Evolutionary conservation across 2,113 vertebrate species (phyloP).

Genomic region (Carassius carassius): DNA sequence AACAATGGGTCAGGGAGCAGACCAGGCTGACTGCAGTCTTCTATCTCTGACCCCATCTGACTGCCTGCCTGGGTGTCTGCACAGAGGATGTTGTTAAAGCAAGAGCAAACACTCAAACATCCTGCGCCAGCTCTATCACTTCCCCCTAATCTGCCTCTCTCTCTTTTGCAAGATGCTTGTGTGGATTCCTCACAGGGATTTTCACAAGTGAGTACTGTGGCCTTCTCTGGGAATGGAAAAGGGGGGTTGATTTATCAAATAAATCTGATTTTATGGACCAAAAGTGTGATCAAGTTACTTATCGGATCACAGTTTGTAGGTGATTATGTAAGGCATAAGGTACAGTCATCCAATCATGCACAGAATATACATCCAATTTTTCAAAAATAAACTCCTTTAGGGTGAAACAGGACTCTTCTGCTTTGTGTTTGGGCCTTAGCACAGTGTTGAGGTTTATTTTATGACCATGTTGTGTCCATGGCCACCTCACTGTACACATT

Average conservation of each 20-base stretch:
- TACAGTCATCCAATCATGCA: background rate
- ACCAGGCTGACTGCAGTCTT: slow-evolving; percentile 64
- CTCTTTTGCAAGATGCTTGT: slow-evolving; percentile 8
- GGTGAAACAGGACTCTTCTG: background rate
- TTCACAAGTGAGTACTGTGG: background rate
- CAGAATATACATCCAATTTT: background rate
- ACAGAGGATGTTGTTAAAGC: slow-evolving; percentile 80
- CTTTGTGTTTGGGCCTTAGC: background rate
- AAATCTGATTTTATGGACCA: background rate
- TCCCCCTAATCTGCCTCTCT: slow-evolving; percentile 4
- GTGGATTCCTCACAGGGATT: background rate
- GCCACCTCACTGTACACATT: background rate
- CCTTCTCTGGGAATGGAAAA: background rate
- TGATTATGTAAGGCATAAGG: background rate
- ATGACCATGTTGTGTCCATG: background rate
- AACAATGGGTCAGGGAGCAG: slow-evolving; percentile 69
- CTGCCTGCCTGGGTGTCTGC: slow-evolving; percentile 68
- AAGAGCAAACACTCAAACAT: slow-evolving; percentile 80
- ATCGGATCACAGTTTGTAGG: background rate
- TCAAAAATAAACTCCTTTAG: background rate
- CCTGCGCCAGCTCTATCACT: slow-evolving; percentile 68
- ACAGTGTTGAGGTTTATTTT: background rate
- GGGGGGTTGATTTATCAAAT: background rate
- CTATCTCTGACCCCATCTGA: slow-evolving; percentile 76
- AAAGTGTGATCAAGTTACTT: background rate